These are phyloP conservation scores for Halocynthia aurantium DNA, from an alignment of 23 tunicate species.

Conservation along the genomic window DNA sequence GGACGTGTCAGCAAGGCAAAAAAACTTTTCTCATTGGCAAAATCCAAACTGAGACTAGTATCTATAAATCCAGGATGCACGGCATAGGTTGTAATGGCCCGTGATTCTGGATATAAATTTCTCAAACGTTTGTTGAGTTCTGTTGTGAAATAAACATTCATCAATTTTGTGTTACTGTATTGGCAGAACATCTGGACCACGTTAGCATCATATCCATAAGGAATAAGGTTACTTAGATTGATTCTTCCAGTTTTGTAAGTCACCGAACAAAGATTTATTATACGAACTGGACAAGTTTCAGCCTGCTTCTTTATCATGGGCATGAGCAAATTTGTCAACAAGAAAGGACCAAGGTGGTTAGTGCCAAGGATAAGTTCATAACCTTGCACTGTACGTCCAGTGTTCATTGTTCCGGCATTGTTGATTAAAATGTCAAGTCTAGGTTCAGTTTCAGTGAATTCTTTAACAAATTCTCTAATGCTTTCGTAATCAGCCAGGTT, in stretches of 20 bases:
- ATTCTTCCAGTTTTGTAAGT: conserved; percentile 8
- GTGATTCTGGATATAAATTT: not conserved
- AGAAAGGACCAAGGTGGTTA: not conserved
- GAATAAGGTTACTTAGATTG: not conserved
- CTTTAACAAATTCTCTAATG: not conserved
- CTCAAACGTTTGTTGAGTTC: conserved; percentile 8
- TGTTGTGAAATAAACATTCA: conserved; percentile 18
- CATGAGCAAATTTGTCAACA: conserved; percentile 1
- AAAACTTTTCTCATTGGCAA: too few relatives aligned
- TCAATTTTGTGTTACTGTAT: conserved; percentile 20
- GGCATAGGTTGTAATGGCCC: conserved; percentile 6
- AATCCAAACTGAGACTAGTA: not conserved
- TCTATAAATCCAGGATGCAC: conserved; percentile 11
- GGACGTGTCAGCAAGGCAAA: too few relatives aligned
- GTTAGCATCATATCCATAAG: too few relatives aligned
- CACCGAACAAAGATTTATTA: not conserved
- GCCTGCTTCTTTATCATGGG: not conserved
- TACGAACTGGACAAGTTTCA: not conserved
- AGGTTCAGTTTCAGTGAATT: not conserved
- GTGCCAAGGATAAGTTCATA: not conserved
- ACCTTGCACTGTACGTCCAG: not conserved
- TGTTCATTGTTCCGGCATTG: not conserved
- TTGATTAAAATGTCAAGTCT: not conserved
- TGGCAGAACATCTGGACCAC: too few relatives aligned
- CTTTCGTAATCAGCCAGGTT: not conserved